Evolutionary conservation across 2,113 vertebrate species (phyloP), one percentile per base, ranked within the genome.

Genomic region (Agapornis roseicollis): DNA sequence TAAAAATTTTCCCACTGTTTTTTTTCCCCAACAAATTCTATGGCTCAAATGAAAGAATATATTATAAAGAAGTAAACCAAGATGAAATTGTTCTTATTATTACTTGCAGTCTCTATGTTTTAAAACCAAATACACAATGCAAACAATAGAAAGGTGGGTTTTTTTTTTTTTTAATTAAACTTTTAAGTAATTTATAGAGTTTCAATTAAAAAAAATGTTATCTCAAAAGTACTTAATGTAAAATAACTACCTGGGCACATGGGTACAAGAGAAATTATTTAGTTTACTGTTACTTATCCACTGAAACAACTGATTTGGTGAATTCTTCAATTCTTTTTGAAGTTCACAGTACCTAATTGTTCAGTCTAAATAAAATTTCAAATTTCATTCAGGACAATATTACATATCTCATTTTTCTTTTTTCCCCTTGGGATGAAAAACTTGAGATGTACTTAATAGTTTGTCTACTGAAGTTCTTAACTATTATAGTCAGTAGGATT

Each of bases 121-220:
- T 41, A 71, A 71, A 79, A 44, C 2, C 6, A 58, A 81, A 66
- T 35, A 70, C 77, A 41, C 3, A 25, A 41, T 24, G 10, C 4
- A 90, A 83, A 65, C 0, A 66, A 3, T 65, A 42, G 5, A 53
- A 70, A 49, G 3, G 3, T 0, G 22, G 7, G n/a, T n/a, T n/a
- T n/a, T n/a, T 17, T 44, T 7, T 35, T 5, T 70, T 65, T 56
- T 29, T 0, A 69, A 49, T 29, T 1, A 63, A 80, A 33, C 3
- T 49, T 83, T 27, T 2, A 71, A 42, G 8, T 85, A n/a, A 60
- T 55, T 88, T 39, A 55, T 15, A 39, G 27, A 6, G 4, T 65
- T 73, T 90, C 18, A 73, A 17, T 50, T 82, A 3, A 5, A 87
- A 23, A 47, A 50, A 41, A 3, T 1, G 41, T 41, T 60, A 2